A percentile compares a stretch with the other conserved stretches of the same genome.
phyloP scores from a whole-genome alignment of 2,113 vertebrate genomes.

The Gymnarchus niloticus region DNA sequence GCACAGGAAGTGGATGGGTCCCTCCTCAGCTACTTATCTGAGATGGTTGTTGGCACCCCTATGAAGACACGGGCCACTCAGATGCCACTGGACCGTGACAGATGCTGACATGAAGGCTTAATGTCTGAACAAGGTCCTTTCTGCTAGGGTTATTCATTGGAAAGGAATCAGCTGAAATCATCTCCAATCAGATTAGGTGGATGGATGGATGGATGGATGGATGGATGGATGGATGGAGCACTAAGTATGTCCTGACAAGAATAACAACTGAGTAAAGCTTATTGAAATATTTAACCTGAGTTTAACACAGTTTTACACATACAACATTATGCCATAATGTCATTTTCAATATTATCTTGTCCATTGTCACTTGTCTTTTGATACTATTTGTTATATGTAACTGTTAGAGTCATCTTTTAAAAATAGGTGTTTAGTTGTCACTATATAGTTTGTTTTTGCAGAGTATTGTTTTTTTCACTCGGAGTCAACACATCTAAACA shows the following conservation, averaged over 20 bases:
- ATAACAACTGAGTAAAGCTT: neutral
- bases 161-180: neutral
- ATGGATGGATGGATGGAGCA: too few species aligned
- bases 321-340: neutral
- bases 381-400: neutral
- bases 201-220: too few species aligned
- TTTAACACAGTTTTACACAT: neutral
- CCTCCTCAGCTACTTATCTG: conserved; percentile 33
- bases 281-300: neutral
- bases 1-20: conserved; percentile 32
- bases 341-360: neutral
- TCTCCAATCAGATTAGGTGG: too few species aligned
- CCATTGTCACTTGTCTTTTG: neutral
- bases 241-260: neutral
- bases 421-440: neutral
- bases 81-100: conserved; percentile 3
- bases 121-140: neutral
- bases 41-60: conserved; percentile 26
- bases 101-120: conserved; percentile 10
- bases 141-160: neutral
- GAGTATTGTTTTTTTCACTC: neutral
- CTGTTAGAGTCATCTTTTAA: neutral
- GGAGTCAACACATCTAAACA: too few species aligned
- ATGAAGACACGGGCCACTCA: neutral
- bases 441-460: neutral